A percentile compares a stretch with the other conserved stretches of the same genome.
phyloP scores from a whole-genome alignment of 1,140 invertebrate species.

The Drosophila sp. region DNA sequence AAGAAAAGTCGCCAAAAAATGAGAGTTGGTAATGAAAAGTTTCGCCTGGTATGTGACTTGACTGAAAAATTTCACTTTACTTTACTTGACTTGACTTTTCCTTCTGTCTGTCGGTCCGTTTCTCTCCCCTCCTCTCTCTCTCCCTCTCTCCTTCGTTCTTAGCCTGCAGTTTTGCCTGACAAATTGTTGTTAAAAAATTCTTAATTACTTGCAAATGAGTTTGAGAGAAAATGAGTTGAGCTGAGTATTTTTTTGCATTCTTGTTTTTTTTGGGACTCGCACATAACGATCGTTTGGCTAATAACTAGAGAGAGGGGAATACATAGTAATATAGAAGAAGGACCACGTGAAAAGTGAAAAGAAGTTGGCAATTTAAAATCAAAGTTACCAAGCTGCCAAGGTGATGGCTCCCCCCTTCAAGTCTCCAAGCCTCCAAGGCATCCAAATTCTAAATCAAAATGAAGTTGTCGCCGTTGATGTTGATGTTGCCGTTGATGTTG shows the following conservation, averaged over 20 bases:
- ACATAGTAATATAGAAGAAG: slow-evolving; percentile 2
- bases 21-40: slow-evolving; percentile 44
- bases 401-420: neutral
- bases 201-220: slow-evolving; percentile 69
- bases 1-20: slow-evolving; percentile 41
- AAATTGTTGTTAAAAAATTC: slow-evolving; percentile 56
- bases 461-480: neutral
- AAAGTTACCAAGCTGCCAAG: slow-evolving; percentile 1
- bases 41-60: slow-evolving; percentile 52
- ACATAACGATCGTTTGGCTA: slow-evolving; percentile 52
- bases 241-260: neutral
- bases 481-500: neutral
- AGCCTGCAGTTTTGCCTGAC: slow-evolving; percentile 29
- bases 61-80: slow-evolving; percentile 35
- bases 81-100: slow-evolving; percentile 3
- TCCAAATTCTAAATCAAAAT: slow-evolving; percentile 7
- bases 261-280: neutral
- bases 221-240: slow-evolving; percentile 26
- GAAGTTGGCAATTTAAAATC: slow-evolving; percentile 7
- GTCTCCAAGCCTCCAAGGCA: neutral
- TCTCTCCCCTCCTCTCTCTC: too few species aligned
- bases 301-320: slow-evolving; percentile 24
- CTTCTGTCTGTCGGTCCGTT: neutral
- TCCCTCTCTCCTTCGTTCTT: too few species aligned
- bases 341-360: neutral